phyloP scores from a whole-genome alignment of 2,113 vertebrate genomes.

The Lophura nycthemera region DNA sequence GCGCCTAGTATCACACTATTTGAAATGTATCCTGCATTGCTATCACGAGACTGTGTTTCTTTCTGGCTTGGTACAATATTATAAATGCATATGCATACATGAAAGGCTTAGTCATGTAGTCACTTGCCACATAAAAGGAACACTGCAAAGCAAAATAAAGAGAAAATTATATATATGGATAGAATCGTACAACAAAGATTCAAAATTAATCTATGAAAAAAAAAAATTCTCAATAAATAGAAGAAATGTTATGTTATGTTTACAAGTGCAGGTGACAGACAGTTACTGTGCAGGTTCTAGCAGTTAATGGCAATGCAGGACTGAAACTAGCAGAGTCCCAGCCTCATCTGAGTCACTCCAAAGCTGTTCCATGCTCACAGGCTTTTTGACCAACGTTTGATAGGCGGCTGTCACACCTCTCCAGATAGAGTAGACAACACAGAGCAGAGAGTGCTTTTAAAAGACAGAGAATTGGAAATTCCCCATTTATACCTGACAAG shows the following conservation, averaged over 20 bases:
- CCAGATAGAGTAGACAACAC: background rate
- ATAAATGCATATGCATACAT: background rate
- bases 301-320: background rate
- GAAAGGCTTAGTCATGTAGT: background rate
- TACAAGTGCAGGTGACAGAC: background rate
- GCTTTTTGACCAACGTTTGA: background rate
- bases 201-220: background rate
- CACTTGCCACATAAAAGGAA: background rate
- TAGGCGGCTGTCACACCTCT: background rate
- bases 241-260: background rate
- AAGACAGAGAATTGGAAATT: background rate
- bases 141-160: background rate
- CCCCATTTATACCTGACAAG: background rate
- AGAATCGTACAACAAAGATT: background rate
- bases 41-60: background rate
- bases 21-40: accelerated
- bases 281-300: background rate
- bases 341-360: background rate
- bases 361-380: background rate
- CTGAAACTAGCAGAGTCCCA: background rate
- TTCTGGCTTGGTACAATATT: background rate
- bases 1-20: background rate
- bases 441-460: background rate
- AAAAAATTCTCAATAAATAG: background rate
- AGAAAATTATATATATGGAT: background rate